phyloP scores from a whole-genome alignment of 2,113 vertebrate species.

The Bothrops jararaca region DNA sequence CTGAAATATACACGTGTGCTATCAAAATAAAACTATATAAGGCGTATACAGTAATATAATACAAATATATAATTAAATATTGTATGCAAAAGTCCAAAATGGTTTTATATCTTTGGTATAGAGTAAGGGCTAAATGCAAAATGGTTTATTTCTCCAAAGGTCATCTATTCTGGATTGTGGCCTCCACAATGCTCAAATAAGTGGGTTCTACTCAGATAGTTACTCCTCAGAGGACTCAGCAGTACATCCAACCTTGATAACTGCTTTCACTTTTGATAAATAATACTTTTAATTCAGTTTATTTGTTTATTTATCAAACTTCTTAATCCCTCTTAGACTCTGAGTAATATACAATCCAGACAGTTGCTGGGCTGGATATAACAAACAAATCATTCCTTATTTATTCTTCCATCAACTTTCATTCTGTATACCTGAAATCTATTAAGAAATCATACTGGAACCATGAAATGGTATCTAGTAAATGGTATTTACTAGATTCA shows the following conservation, averaged over 20 bases:
- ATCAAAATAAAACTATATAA: background rate
- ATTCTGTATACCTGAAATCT: background rate
- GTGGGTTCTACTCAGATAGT: background rate
- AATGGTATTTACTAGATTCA: background rate
- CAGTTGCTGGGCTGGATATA: background rate
- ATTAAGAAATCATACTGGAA: background rate
- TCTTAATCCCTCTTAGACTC: background rate
- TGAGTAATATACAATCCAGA: background rate
- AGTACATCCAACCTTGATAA: background rate
- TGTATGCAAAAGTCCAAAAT: background rate
- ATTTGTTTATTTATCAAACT: background rate
- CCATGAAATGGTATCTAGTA: background rate
- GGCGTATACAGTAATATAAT: background rate
- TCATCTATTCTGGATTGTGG: background rate
- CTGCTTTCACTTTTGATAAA: background rate
- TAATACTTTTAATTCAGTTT: background rate
- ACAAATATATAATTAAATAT: background rate
- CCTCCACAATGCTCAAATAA: background rate
- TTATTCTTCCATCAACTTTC: background rate
- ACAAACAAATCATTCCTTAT: background rate
- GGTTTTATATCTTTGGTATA: background rate
- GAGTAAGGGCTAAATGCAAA: background rate
- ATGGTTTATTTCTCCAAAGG: background rate
- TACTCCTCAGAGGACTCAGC: background rate
- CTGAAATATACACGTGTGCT: background rate